Evolutionary conservation across 1,140 invertebrate species (phyloP).

Genomic region (Nasonia giraulti): DNA sequence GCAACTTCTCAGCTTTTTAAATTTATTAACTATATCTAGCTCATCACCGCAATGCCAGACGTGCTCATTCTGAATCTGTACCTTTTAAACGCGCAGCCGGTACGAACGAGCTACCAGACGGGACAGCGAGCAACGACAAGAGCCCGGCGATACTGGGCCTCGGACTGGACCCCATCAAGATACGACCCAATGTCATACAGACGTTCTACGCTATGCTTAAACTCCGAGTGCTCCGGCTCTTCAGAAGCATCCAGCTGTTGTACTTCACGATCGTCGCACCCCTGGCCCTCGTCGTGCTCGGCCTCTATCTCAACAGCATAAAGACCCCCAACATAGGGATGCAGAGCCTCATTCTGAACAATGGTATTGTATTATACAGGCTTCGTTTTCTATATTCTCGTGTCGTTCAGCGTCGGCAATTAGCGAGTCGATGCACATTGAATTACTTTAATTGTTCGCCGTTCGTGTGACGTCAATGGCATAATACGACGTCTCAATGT

Average conservation of each 20-base stretch:
- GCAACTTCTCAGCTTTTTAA: no score
- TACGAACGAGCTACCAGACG: conserved; percentile 66
- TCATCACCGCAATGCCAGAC: no score
- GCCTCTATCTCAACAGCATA: conserved; percentile 81
- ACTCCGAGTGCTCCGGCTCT: conserved; percentile 71
- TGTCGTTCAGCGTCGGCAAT: no score
- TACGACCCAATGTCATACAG: conserved; percentile 74
- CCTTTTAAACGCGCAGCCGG: conserved; percentile 49
- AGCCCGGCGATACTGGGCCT: conserved; percentile 72
- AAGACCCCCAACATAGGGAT: conserved; percentile 78
- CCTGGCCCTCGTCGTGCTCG: conserved; percentile 79
- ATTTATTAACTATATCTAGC: no score
- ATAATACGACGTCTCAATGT: conserved; percentile 5
- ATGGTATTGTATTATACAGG: conserved; percentile 58
- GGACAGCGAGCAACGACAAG: conserved; percentile 64
- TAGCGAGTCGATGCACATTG: no score
- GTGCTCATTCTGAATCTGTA: no score
- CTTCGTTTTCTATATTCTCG: no score
- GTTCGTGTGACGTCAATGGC: no score
- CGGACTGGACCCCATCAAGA: conserved; percentile 75
- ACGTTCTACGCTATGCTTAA: conserved; percentile 74
- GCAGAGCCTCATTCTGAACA: conserved; percentile 77
- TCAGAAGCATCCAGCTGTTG: conserved; percentile 72
- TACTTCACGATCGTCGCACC: conserved; percentile 75
- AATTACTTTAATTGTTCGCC: no score